Evolutionary conservation across 2,888 invertebrate species (phyloP), one percentile per base, ranked within the genome.

Genomic region (Phrixothrix hirtus): DNA sequence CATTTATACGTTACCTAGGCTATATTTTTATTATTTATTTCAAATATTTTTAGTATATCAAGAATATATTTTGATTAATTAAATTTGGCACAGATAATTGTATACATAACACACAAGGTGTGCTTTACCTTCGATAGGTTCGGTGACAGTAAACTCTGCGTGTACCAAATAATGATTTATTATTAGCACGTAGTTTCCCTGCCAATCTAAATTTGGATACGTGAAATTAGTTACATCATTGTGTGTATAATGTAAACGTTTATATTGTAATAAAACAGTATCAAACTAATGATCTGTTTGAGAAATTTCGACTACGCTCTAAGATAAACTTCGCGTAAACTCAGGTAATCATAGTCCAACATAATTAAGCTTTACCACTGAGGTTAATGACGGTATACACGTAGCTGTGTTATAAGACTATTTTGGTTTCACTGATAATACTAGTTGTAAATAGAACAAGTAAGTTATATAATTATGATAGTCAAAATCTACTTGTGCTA

Each of bases 341-440:
- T 13, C 14, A 38, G 38, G 38, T 38, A 38, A 38, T 38, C 38
- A 38, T 38, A 38, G 25, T 38, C 30, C 17, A 16, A 30, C 31
- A 7, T 31, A 41, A 41, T 41, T 41, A 41, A 41, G 31, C 17
- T 17, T 16, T 31, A 41, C 30, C 29, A 31, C 29, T 31, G 30
- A 41, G 17, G 31, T 17, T 31, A 41, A 41, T 41, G 41, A 41
- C 9, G 41, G 41, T 30, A 16, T 31, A 41, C 30, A 16, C 41
- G 16, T 21, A 16, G 27, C 27, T 15, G 27, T 25, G 11, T 10
- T 27, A 27, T 38, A 38, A 38, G 9, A 26, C 27, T 38, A 38
- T 38, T 38, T 38, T 25, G 26, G 27, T 25, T 38, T 13, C 27
- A 14, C 38, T 27, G 27, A 27, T 38, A 13, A 12, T 9, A 35